Conservation (phyloP, 2,888 invertebrate species). For the Melipona beecheii region DNA sequence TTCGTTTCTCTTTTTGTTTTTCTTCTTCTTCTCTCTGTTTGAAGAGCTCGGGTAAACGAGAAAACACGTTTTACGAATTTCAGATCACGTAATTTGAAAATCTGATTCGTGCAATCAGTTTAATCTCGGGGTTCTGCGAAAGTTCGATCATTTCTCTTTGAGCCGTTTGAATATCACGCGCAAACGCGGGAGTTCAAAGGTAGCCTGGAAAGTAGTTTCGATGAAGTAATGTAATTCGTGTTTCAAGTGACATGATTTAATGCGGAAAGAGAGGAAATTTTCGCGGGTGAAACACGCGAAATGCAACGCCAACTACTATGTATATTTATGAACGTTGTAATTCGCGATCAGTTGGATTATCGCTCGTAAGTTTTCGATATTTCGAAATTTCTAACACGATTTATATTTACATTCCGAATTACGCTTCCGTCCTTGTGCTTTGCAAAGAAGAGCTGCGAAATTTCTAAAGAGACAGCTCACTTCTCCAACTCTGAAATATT, state of each 20-base stretch:
- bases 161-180: conserved; percentile 14
- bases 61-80: background rate
- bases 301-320: conserved; percentile 23
- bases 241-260: conserved; percentile 26
- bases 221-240: background rate
- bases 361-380: conserved; percentile 32
- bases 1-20: background rate
- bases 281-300: conserved; percentile 4
- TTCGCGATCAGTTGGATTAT: conserved; percentile 24
- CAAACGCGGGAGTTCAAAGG: conserved; percentile 24
- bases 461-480: no score
- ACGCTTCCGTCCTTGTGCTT: background rate
- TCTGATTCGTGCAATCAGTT: conserved; percentile 2
- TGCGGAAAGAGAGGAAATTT: conserved; percentile 28
- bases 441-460: no score
- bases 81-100: background rate
- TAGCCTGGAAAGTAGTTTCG: background rate
- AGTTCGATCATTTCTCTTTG: background rate
- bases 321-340: conserved; percentile 24
- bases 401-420: background rate
- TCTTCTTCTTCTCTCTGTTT: background rate
- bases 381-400: background rate
- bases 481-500: no score
- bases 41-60: background rate
- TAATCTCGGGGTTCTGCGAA: background rate